Evolutionary conservation across 2,113 vertebrate species (phyloP).

Genomic region (Tragulus kanchil): DNA sequence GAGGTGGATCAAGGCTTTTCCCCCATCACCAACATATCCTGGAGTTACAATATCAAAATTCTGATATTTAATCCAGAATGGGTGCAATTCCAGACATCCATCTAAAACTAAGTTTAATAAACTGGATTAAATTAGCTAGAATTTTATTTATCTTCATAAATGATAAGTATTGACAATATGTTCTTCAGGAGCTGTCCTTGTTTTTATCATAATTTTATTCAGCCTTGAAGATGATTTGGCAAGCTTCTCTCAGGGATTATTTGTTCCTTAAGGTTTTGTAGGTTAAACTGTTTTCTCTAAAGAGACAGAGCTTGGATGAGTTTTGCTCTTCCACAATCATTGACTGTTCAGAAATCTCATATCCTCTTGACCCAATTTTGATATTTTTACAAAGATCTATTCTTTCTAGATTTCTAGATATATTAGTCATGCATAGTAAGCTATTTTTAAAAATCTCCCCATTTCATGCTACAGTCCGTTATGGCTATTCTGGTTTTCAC

Average conservation of each 20-base stretch:
- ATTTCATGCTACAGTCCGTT: too few species aligned
- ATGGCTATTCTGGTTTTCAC: too few species aligned
- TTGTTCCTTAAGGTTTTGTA: neutral
- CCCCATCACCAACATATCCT: neutral
- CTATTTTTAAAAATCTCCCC: neutral
- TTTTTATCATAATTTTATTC: conserved; percentile 43
- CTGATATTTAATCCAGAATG: neutral
- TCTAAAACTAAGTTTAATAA: conserved; percentile 22
- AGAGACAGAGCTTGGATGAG: neutral
- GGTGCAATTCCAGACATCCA: neutral
- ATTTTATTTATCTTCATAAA: conserved; percentile 48
- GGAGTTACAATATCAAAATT: neutral
- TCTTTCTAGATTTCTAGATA: conserved; percentile 37
- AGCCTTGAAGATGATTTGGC: conserved; percentile 6
- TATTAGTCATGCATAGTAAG: neutral
- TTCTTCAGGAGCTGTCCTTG: neutral
- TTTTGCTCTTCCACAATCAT: conserved; percentile 5
- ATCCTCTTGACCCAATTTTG: conserved; percentile 23
- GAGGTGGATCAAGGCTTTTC: neutral
- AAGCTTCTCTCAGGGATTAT: conserved; percentile 20
- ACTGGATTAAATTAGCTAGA: neutral
- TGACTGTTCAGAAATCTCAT: neutral
- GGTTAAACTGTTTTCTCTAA: neutral
- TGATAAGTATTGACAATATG: neutral
- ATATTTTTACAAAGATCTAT: conserved; percentile 11